These are phyloP conservation scores for Abrostola triplasia DNA, from an alignment of 2,888 invertebrate species.

Conservation along the genomic window DNA sequence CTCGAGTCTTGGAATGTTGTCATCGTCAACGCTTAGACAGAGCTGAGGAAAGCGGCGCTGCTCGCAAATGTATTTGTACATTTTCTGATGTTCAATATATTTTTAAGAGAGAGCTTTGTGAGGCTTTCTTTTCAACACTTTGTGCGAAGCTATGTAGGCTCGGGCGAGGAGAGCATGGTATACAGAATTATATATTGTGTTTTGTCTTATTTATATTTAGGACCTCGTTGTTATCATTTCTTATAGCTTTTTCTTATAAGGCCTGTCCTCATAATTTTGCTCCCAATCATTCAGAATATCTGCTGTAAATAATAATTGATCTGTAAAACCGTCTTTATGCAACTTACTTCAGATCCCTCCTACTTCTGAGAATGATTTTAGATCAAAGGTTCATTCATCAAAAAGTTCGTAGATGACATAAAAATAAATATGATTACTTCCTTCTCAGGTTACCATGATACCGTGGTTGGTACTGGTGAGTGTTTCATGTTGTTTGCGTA, in stretches of 20 bases:
- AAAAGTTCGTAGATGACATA: too few relatives aligned
- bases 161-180: background rate
- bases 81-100: background rate
- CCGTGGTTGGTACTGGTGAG: background rate
- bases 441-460: background rate
- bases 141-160: background rate
- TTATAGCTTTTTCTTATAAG: too few relatives aligned
- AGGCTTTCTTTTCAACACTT: background rate
- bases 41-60: slow-evolving; percentile 24
- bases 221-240: too few relatives aligned
- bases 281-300: too few relatives aligned
- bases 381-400: too few relatives aligned
- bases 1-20: slow-evolving; percentile 38
- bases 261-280: too few relatives aligned
- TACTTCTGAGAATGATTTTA: too few relatives aligned
- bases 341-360: too few relatives aligned
- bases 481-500: slow-evolving; percentile 1
- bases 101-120: background rate
- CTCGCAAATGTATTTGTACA: slow-evolving; percentile 29
- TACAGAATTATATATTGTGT: background rate
- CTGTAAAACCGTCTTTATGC: too few relatives aligned
- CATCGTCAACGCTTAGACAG: slow-evolving; percentile 19
- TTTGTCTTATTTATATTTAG: too few relatives aligned
- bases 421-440: too few relatives aligned
- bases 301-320: too few relatives aligned